Evolutionary conservation across 1,140 invertebrate species (phyloP).

Genomic region (Aphelinus atriplicis): DNA sequence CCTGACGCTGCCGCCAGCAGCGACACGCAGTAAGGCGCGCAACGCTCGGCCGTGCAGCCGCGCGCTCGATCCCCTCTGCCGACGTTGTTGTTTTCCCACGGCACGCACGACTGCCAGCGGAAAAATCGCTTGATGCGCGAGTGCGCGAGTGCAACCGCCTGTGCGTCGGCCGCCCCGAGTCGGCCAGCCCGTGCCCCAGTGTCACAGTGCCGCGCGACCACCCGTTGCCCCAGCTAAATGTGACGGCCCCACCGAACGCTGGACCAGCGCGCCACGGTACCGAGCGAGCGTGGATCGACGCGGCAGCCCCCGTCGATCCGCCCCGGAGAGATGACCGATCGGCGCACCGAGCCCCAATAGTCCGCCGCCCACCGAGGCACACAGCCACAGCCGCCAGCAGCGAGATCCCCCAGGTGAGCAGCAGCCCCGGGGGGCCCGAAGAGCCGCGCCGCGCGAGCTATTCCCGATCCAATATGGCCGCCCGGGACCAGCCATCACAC

Average conservation of each 20-base stretch:
- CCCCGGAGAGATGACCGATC: conserved; percentile 38
- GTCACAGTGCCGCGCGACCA: neutral
- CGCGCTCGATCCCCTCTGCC: neutral
- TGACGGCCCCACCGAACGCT: too few species aligned
- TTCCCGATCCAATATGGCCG: conserved; percentile 63
- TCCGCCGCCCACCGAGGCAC: too few species aligned
- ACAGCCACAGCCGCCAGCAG: neutral
- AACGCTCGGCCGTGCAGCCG: conserved; percentile 36
- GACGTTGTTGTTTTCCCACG: neutral
- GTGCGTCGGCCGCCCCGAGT: too few species aligned
- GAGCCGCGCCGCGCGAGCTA: conserved; percentile 43
- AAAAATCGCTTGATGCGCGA: neutral
- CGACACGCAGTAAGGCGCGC: conserved; percentile 63
- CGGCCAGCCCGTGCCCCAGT: conserved; percentile 10
- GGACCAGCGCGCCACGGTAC: too few species aligned
- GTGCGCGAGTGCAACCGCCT: neutral
- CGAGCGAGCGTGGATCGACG: too few species aligned
- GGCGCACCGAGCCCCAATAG: too few species aligned
- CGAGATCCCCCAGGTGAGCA: neutral
- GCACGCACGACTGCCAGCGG: neutral
- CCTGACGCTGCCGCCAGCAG: conserved; percentile 59
- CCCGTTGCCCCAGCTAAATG: too few species aligned
- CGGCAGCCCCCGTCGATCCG: too few species aligned
- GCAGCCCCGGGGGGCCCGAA: conserved; percentile 34
- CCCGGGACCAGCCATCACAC: conserved; percentile 62